These are phyloP conservation scores for Scaptomyza flava DNA, from an alignment of 2,888 invertebrate species.

Conservation along the genomic window DNA sequence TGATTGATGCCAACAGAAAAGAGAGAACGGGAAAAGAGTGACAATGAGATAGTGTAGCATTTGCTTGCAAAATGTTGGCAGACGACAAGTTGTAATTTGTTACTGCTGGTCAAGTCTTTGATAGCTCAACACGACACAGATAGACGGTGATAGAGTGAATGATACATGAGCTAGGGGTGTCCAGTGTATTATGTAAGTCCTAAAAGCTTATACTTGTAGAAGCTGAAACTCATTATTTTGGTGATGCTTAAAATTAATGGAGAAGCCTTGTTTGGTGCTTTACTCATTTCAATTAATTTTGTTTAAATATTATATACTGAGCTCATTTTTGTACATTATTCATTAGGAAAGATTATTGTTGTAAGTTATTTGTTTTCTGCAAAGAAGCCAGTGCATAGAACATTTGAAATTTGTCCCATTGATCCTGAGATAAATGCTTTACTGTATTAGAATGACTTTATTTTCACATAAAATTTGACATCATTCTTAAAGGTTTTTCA, in stretches of 20 bases:
- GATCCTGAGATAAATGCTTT: background rate
- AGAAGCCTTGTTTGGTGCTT: background rate
- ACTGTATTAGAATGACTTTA: slow-evolving; percentile 8
- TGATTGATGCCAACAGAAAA: slow-evolving; percentile 45
- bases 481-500: slow-evolving; percentile 3
- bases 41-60: slow-evolving; percentile 3
- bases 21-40: background rate
- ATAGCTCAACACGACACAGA: background rate
- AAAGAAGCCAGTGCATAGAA: too few relatives aligned
- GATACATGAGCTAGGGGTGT: slow-evolving; percentile 3
- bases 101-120: slow-evolving; percentile 33
- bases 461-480: slow-evolving; percentile 15
- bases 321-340: too few relatives aligned
- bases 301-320: too few relatives aligned
- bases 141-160: background rate
- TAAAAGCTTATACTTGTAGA: background rate
- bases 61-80: slow-evolving; percentile 34
- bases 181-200: background rate
- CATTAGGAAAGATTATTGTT: too few relatives aligned
- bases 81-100: slow-evolving; percentile 23
- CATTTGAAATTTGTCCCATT: background rate
- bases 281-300: background rate
- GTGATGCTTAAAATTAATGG: background rate
- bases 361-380: too few relatives aligned
- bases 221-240: background rate